Base-by-base conservation (phyloP, 1,140 invertebrate species). In the Drosophila kohkoa region DNA sequence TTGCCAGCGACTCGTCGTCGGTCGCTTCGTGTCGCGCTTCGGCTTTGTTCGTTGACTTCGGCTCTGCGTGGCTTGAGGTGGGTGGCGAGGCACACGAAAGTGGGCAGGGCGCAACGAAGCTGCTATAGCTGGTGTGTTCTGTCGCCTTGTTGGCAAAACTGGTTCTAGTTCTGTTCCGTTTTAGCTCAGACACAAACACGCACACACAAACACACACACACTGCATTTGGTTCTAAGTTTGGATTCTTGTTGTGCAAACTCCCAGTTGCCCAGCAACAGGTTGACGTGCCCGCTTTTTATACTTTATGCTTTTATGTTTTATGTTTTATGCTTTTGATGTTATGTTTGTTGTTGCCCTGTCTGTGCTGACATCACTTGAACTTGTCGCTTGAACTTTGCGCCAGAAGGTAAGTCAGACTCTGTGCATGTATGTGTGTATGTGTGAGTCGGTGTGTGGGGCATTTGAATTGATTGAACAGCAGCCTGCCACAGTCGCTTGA, bases 341-440 rank as follows among this genome's bases (percentile, higher is more conserved):
- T 46, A 43, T 32, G 55, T 25, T 59, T 35, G 8, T 57, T 49
- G 55, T 25, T 25, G 20, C 20, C 20, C 48, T 25, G 16, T 43
- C 15, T 49, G 5, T 48, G 58, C 60, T 67, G 79, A 79, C 71
- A 75, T 82, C 79, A 82, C 55, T 55, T 82, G 82, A 87, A 87
- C 82, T 88, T 87, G 82, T 60, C 43, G 79, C 83, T 77, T 87
- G 82, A 87, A 82, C 82, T 87, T 82, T 77, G 57, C 32, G 65
- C 32, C 43, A 60, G 75, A 77, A 85, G 81, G 73, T 48, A 48
- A 58, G 6, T n/a, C 48, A 25, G 4, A 25, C 28, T 20, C 20
- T 20, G 38, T 32, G 16, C 20, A 32, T 7, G 30, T 32, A 6
- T 20, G 16, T 20, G 5, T 32, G 7, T 6, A 3, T 7, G 5